These are phyloP conservation scores for Rutpela maculata DNA, from an alignment of 2,888 invertebrate genomes.

Conservation along the genomic window DNA sequence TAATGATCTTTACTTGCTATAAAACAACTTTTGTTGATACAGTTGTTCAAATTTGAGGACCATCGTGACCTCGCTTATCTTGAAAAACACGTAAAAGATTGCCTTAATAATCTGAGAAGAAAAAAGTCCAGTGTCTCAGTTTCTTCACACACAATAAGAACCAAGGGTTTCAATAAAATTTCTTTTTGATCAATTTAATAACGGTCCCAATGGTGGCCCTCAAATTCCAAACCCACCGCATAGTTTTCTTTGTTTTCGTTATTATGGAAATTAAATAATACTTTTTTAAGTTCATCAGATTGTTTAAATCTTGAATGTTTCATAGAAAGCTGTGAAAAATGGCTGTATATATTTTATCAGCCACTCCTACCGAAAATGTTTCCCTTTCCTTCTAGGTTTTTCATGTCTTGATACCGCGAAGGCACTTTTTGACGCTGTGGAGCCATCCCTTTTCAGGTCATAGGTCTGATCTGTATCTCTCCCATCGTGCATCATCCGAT, in stretches of 20 bases:
- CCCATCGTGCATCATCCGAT: slow-evolving; percentile 95
- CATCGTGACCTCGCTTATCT: background rate
- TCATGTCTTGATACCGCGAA: slow-evolving; percentile 70
- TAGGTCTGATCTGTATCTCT: slow-evolving; percentile 68
- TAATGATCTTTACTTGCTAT: slow-evolving; percentile 35
- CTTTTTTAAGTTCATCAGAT: slow-evolving; percentile 22
- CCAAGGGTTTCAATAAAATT: too few species aligned
- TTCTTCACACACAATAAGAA: too few species aligned
- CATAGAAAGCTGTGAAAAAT: slow-evolving; percentile 8
- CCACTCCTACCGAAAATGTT: slow-evolving; percentile 15
- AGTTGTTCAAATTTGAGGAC: background rate
- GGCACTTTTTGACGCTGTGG: slow-evolving; percentile 72
- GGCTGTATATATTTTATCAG: background rate
- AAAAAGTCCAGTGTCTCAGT: too few species aligned
- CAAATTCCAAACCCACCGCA: background rate
- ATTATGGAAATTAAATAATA: slow-evolving; percentile 32
- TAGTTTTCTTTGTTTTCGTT: slow-evolving; percentile 11
- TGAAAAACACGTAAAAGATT: background rate
- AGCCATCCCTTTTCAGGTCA: slow-evolving; percentile 76
- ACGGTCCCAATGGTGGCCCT: background rate
- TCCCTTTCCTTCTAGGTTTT: slow-evolving; percentile 20
- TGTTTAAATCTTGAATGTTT: slow-evolving; percentile 9
- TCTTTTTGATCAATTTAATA: background rate
- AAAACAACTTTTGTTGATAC: slow-evolving; percentile 17
- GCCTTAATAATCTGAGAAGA: background rate